phyloP scores from a whole-genome alignment of 2,797 vertebrate species.

The Poecilia wingei region DNA sequence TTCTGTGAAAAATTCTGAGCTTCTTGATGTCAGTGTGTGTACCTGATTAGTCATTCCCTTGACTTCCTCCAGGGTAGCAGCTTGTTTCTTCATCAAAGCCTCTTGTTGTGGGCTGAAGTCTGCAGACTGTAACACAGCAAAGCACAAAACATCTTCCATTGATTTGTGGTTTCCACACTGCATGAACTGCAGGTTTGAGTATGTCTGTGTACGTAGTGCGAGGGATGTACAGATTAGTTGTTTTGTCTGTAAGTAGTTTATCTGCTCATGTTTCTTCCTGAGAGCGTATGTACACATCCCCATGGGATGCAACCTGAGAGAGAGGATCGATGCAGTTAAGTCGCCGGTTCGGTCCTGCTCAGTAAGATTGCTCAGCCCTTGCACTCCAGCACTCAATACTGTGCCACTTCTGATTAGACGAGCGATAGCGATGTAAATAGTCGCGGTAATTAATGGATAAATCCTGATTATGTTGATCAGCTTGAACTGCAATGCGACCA shows the following conservation, averaged over 20 bases:
- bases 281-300: slow-evolving; percentile 42
- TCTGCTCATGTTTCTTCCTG: slow-evolving; percentile 53
- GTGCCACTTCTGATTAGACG: slow-evolving; percentile 53
- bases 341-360: slow-evolving; percentile 55
- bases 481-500: slow-evolving; percentile 27
- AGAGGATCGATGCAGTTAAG: slow-evolving; percentile 66
- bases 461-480: slow-evolving; percentile 57
- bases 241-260: slow-evolving; percentile 44
- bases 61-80: slow-evolving; percentile 86
- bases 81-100: slow-evolving; percentile 89
- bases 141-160: slow-evolving; percentile 35
- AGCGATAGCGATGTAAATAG: slow-evolving; percentile 48
- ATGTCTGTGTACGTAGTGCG: slow-evolving; percentile 23
- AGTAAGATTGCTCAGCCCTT: slow-evolving; percentile 39
- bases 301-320: slow-evolving; percentile 69
- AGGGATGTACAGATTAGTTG: slow-evolving; percentile 42
- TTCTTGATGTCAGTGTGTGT: slow-evolving; percentile 18
- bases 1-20: neutral
- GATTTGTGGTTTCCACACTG: slow-evolving; percentile 36
- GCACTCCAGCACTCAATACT: slow-evolving; percentile 33
- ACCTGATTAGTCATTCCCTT: slow-evolving; percentile 87
- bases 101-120: slow-evolving; percentile 83
- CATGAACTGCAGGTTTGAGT: slow-evolving; percentile 1
- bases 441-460: slow-evolving; percentile 52
- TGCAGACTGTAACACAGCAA: slow-evolving; percentile 76